Evolutionary conservation across 2,113 vertebrate species (phyloP), one percentile per base, ranked within the genome.

Genomic region (Chloropsis hardwickii): DNA sequence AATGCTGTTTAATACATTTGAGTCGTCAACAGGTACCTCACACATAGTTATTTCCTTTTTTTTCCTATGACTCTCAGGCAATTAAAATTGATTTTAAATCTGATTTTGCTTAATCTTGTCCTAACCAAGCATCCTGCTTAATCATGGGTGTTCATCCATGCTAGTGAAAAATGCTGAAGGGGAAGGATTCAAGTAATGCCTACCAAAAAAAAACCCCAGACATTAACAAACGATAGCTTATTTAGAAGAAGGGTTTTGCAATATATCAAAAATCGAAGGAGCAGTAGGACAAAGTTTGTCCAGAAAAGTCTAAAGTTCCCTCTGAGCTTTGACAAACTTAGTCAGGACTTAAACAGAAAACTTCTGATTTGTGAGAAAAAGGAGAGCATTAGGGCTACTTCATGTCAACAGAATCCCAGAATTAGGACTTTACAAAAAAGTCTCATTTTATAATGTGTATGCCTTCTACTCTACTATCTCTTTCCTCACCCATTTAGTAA

Each of bases 31-130:
- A 53, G 35, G 14, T 10, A 45, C 12, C 3, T 81, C 37, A 54
- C 5, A 45, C 9, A 37, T 0, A 0, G 5, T 54, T 51, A 24
- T 51, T 85, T 65, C 2, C 1, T 25, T 64, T 64, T 53, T 39
- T 65, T 42, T 35, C 2, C 11, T 40, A 4, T 39, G 40, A 61
- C 18, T 77, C 9, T 21, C 8, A 47, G 9, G 5, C 69, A 90
- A 28, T 28, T 13, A 16, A 21, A 31, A 25, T 44, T 64, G 4
- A 51, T 31, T 2, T 47, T 24, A 50, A 47, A 6, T 50, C 7
- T 0, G 29, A 14, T 73, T 77, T 90, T 42, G 47, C 54, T 66
- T 76, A 61, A 28, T 25, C 27, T 61, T 12, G 2, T 78, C 5
- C 21, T 79, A 86, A 71, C 10, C 3, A 37, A 22, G 11, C 25